A percentile compares a stretch with the other conserved stretches of the same genome.
phyloP scores from a whole-genome alignment of 1,140 invertebrate genomes.

The Bombus impatiens region DNA sequence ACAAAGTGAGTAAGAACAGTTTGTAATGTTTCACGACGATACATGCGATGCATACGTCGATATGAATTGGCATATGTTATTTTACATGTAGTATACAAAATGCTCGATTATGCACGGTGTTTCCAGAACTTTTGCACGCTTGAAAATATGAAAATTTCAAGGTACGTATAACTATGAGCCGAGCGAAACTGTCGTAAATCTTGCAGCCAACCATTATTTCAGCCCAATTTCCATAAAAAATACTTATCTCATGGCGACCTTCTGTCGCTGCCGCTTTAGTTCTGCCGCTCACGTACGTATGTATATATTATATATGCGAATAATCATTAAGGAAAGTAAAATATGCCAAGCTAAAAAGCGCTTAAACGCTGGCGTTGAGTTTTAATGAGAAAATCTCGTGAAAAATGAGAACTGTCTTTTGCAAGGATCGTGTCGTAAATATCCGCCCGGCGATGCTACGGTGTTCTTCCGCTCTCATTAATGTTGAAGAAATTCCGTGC shows the following conservation, averaged over 20 bases:
- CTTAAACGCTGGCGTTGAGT: not conserved
- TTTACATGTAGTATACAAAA: not conserved
- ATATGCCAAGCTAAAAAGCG: not conserved
- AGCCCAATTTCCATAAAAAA: not conserved
- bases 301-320: too few species aligned
- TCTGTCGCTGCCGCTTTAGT: too few species aligned
- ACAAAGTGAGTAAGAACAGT: too few species aligned
- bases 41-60: too few species aligned
- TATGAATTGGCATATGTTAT: not conserved
- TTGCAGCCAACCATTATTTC: not conserved
- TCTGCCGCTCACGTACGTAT: not conserved
- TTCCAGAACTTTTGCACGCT: not conserved
- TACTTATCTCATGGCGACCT: not conserved
- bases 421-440: constrained; percentile 1
- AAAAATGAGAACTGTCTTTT: constrained; percentile 19
- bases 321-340: constrained; percentile 29
- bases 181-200: not conserved
- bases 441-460: not conserved
- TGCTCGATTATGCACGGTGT: not conserved
- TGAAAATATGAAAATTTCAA: not conserved
- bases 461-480: constrained; percentile 13
- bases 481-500: not conserved
- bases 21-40: too few species aligned
- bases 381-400: constrained; percentile 14
- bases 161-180: not conserved